These are phyloP conservation scores for Oenanthe melanoleuca DNA, from an alignment of 2,113 vertebrate genomes.

Conservation along the genomic window DNA sequence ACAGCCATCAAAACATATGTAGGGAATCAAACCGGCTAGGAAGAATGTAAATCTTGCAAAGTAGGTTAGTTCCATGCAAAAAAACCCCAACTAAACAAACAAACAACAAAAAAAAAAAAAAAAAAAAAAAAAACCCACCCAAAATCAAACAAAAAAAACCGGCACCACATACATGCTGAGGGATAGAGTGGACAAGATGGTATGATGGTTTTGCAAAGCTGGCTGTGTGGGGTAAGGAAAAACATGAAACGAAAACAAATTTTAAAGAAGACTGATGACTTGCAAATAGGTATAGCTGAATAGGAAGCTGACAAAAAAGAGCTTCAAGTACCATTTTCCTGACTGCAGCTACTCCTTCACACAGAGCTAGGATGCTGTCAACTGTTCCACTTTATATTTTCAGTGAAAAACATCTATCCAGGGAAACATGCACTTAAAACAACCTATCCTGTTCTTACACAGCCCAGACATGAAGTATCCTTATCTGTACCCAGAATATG, in stretches of 20 bases:
- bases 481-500: background rate
- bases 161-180: background rate
- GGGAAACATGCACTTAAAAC: background rate
- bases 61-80: background rate
- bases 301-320: background rate
- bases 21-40: background rate
- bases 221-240: background rate
- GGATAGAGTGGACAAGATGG: background rate
- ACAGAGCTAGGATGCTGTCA: background rate
- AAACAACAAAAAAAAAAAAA: too few species aligned
- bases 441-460: background rate
- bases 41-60: background rate
- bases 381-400: background rate
- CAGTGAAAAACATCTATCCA: background rate
- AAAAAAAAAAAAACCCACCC: background rate
- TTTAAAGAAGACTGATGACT: background rate
- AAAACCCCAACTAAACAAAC: too few species aligned
- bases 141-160: background rate
- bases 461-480: background rate
- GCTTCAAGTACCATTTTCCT: background rate
- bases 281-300: background rate
- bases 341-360: background rate
- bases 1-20: background rate
- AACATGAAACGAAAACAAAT: background rate
- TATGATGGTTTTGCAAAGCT: background rate